Evolutionary conservation across 1,140 invertebrate species (phyloP).

Genomic region (Formica exsecta): DNA sequence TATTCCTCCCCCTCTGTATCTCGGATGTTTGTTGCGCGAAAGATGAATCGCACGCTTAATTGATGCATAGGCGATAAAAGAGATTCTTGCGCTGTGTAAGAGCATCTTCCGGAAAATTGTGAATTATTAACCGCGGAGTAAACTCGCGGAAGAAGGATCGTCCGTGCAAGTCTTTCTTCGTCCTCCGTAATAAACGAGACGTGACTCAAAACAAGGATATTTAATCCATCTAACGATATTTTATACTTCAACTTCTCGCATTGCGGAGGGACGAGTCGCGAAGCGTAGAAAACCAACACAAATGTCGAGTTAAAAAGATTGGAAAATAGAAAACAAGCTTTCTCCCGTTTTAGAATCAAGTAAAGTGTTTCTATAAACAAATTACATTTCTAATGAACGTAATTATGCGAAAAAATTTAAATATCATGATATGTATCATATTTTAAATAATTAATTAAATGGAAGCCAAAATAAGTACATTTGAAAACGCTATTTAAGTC

Average conservation of each 20-base stretch:
- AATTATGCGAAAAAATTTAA: not conserved
- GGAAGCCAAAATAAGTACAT: not conserved
- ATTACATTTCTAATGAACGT: not conserved
- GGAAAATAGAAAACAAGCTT: not conserved
- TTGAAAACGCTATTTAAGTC: not conserved
- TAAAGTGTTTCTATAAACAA: not conserved
- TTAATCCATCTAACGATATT: slow-evolving; percentile 48
- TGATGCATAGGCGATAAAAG: slow-evolving; percentile 52
- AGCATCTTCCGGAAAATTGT: slow-evolving; percentile 30
- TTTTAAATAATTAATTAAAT: not conserved
- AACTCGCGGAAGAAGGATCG: slow-evolving; percentile 13
- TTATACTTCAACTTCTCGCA: slow-evolving; percentile 28
- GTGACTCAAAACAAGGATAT: slow-evolving; percentile 50
- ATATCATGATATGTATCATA: not conserved
- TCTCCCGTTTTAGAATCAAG: not conserved
- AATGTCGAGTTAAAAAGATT: not conserved
- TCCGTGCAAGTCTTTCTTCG: not conserved
- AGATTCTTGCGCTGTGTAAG: not conserved
- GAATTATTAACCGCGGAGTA: slow-evolving; percentile 40
- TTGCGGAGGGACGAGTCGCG: not conserved
- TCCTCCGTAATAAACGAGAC: slow-evolving; percentile 13
- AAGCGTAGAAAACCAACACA: not conserved
- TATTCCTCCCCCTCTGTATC: not conserved
- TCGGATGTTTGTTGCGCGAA: slow-evolving; percentile 29
- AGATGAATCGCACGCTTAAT: slow-evolving; percentile 69